phyloP scores from a whole-genome alignment of 2,113 vertebrate genomes.

The Takifugu bimaculatus region DNA sequence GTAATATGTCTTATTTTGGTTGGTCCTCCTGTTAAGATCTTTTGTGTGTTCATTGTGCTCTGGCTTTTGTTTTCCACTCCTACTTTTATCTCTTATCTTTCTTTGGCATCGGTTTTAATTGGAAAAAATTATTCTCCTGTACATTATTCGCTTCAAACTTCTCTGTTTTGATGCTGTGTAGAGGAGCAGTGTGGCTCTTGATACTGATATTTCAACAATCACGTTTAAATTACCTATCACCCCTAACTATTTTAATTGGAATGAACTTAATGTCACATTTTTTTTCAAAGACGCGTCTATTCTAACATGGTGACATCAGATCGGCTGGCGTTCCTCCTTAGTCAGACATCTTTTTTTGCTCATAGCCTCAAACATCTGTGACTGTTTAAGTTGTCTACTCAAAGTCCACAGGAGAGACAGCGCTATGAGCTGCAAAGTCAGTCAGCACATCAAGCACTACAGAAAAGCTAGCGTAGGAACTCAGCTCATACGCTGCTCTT shows the following conservation, averaged over 20 bases:
- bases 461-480: too few relatives aligned
- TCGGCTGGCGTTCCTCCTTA: slow-evolving; percentile 8
- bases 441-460: slow-evolving; percentile 14
- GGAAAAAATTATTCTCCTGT: too few relatives aligned
- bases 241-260: background rate
- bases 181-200: too few relatives aligned
- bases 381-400: slow-evolving; percentile 37
- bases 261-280: slow-evolving; percentile 4
- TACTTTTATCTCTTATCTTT: too few relatives aligned
- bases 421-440: slow-evolving; percentile 19
- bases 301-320: slow-evolving; percentile 18
- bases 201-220: background rate
- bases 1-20: background rate
- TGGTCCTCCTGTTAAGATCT: background rate
- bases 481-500: too few relatives aligned
- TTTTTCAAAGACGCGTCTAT: background rate
- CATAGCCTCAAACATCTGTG: slow-evolving; percentile 48
- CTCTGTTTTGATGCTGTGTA: too few relatives aligned
- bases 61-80: too few relatives aligned
- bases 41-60: too few relatives aligned
- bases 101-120: too few relatives aligned
- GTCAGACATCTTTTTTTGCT: slow-evolving; percentile 23
- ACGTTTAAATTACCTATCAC: background rate
- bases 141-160: too few relatives aligned
- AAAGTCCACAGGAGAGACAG: slow-evolving; percentile 11